These are phyloP conservation scores for Drusus annulatus DNA, from an alignment of 1,140 invertebrate genomes.

Conservation along the genomic window DNA sequence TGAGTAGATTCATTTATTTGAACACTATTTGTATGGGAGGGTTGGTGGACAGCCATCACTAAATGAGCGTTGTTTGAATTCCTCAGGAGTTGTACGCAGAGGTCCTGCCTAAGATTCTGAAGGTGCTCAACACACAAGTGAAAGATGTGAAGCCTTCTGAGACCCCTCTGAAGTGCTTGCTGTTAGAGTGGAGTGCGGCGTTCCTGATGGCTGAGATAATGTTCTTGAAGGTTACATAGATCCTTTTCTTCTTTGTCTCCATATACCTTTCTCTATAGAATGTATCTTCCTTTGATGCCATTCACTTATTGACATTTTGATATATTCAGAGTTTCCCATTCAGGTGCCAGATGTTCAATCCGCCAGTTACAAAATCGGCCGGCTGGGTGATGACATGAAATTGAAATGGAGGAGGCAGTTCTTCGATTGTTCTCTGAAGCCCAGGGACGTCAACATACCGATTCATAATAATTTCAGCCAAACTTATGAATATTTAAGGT, in stretches of 20 bases:
- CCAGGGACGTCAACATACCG: slow-evolving; percentile 1
- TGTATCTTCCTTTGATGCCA: too few relatives aligned
- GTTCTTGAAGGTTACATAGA: slow-evolving; percentile 47
- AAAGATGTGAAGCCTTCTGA: slow-evolving; percentile 18
- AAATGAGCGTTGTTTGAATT: neutral
- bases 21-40: too few relatives aligned
- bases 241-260: too few relatives aligned
- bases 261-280: too few relatives aligned
- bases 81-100: slow-evolving; percentile 48
- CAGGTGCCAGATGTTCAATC: slow-evolving; percentile 12
- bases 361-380: neutral
- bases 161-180: slow-evolving; percentile 21
- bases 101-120: slow-evolving; percentile 10
- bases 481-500: slow-evolving; percentile 30
- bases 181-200: slow-evolving; percentile 45
- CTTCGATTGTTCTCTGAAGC: neutral
- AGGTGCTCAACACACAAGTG: slow-evolving; percentile 40
- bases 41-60: too few relatives aligned
- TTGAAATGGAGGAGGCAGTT: slow-evolving; percentile 25
- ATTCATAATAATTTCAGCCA: neutral
- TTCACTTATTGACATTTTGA: too few relatives aligned
- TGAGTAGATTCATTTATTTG: too few relatives aligned
- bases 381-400: slow-evolving; percentile 3
- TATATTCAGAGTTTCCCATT: neutral
- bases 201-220: slow-evolving; percentile 49